Evolutionary conservation across 2,113 vertebrate species (phyloP), one percentile per base, ranked within the genome.

Genomic region (Bettongia penicillata): DNA sequence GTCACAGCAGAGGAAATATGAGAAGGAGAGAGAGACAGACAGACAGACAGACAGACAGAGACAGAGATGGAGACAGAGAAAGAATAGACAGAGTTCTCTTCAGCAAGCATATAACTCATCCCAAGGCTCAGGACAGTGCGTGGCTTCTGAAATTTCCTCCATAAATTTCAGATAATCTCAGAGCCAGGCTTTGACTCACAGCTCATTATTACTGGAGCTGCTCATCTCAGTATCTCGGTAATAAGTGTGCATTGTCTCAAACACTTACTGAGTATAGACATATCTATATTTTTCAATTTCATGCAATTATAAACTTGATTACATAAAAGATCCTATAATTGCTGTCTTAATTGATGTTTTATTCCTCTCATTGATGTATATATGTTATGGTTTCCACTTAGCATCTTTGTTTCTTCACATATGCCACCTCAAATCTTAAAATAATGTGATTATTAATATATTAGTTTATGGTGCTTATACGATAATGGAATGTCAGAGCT

Each of bases 261-360:
- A 11, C 47, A 97, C 93, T 91, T 93, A 91, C 93, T 49, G 95
- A 97, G 47, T 94, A 43, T 55, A 93, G 90, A 57, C 61, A 91
- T 95, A 90, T 94, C 90, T 97, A 52, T 57, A 50, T 96, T 96
- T 97, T 98, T 52, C 61, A 97, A 95, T 92, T 96, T 97, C 96
- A 97, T 97, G 90, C 93, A 91, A 94, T 97, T 97, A 77, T 93
- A 96, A 25, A 96, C 91, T 96, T 96, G 61, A 96, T 97, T 96
- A 94, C 90, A 96, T 96, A 94, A 97, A 94, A 93, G 95, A 93
- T 55, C 93, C 91, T 68, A 52, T 93, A 95, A 97, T 97, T 96
- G 22, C n/a, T 43, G 92, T 92, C 94, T 95, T 93, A 51, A 98
- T 93, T 96, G 23, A 97, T 97, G 94, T 97, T 97, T 97, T 97